Conservation (phyloP, 2,113 vertebrate genomes). For the Desmodus rotundus region DNA sequence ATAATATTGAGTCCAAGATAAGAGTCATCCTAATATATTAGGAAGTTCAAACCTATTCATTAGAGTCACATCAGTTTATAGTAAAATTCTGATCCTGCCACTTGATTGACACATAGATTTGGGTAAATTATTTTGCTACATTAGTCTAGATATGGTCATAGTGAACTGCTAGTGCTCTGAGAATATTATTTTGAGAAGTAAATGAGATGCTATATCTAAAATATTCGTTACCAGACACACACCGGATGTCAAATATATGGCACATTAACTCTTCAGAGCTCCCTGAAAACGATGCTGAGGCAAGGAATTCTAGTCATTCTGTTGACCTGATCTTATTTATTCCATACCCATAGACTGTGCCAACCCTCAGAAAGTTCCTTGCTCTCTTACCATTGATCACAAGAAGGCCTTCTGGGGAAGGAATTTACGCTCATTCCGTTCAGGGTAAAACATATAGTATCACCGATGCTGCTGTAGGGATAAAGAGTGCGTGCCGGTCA, state of each 20-base stretch:
- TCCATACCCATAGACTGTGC: background rate
- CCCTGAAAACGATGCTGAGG: background rate
- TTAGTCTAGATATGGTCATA: background rate
- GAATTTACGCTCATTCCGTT: background rate
- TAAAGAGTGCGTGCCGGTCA: background rate
- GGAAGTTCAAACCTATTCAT: background rate
- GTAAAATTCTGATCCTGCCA: background rate
- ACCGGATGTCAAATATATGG: background rate
- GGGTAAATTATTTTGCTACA: background rate
- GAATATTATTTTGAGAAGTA: conserved; percentile 2
- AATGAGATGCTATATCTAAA: conserved; percentile 3
- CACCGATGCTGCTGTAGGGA: background rate
- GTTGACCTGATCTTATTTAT: background rate
- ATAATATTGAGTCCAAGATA: background rate
- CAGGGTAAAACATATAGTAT: background rate
- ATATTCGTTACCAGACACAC: background rate
- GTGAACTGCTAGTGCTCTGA: background rate
- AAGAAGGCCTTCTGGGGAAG: background rate
- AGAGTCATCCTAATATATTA: background rate
- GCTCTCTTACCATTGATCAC: background rate
- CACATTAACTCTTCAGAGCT: background rate
- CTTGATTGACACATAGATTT: background rate
- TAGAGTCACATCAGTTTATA: background rate
- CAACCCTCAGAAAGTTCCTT: background rate
- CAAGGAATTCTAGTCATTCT: background rate